Evolutionary conservation across 92 coral and sea anemone species (phyloP), one percentile per base, ranked within the genome.

Genomic region (Porites evermanni): DNA sequence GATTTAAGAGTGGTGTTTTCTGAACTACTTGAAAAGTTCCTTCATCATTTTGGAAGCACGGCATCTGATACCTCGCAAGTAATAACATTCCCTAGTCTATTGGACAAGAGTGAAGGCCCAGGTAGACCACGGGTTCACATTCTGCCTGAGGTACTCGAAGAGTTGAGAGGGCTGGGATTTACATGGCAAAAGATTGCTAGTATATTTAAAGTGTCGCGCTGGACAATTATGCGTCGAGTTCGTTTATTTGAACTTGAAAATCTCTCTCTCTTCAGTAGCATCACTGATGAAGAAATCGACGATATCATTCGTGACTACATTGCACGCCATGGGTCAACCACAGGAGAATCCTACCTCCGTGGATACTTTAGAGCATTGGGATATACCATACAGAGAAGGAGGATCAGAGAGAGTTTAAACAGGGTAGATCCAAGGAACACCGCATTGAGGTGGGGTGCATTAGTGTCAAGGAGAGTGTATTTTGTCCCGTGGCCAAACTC

Each of bases 361-460:
- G 92, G 89, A 59, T 72, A 91, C 74, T 88, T 88, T 59, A 79
- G 84, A 61, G 84, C 94, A 14, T 14, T 88, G 79, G 87, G 92
- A 12, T 24, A 83, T 63, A 79, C 82, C 18, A 70, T 84, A 59
- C 93, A 92, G 75, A 87, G 93, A 67, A 86, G 93, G 52, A 78
- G 88, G 65, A 93, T 87, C 81, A 88, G 94, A 79, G 91, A 85
- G 47, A 84, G 89, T 58, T 24, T 92, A 18, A 92, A 90, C 82
- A 88, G 89, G 84, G 94, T 94, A 47, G 93, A 94, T 78, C 98
- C 94, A 50, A 86, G 80, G 72, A 92, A 92, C 85, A 82, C 95
- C 23, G 89, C 90, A 9, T 67, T 90, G 80, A 71, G 44, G 44
- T 38, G 44, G 44, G 44, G 44, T 38, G 44, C 44, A 38, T 38